Conservation (phyloP, 1,140 invertebrate genomes). For the Drosophila truncata region DNA sequence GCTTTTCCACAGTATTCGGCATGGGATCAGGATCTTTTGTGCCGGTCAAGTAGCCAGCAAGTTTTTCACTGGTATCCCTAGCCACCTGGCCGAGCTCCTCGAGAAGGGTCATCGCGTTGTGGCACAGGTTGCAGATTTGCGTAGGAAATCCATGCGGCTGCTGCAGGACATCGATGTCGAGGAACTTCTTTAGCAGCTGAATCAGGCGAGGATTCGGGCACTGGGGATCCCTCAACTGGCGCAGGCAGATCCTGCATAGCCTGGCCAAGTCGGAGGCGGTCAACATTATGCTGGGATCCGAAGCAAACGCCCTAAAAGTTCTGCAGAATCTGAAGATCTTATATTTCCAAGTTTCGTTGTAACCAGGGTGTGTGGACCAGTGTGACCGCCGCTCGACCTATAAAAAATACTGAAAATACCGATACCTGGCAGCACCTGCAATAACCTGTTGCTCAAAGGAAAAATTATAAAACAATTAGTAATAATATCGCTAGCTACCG, state of each 20-base stretch:
- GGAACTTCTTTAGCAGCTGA: slow-evolving; percentile 55
- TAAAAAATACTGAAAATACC: neutral
- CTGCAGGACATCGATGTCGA: slow-evolving; percentile 64
- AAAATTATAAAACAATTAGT: neutral
- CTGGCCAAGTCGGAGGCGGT: slow-evolving; percentile 62
- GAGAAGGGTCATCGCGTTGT: slow-evolving; percentile 67
- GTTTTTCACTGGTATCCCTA: slow-evolving; percentile 47
- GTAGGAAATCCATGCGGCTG: slow-evolving; percentile 61
- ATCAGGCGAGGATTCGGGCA: slow-evolving; percentile 33
- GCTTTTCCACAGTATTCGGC: neutral
- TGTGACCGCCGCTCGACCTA: neutral
- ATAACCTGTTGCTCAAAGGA: neutral
- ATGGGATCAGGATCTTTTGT: neutral
- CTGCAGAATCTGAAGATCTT: neutral
- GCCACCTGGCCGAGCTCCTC: slow-evolving; percentile 68
- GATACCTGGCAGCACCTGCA: neutral
- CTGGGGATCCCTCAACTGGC: slow-evolving; percentile 57
- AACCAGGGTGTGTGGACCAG: slow-evolving; percentile 12
- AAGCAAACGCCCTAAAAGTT: slow-evolving; percentile 6
- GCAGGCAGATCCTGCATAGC: slow-evolving; percentile 75
- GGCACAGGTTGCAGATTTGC: slow-evolving; percentile 68
- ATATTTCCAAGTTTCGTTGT: slow-evolving; percentile 4
- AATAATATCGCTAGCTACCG: neutral
- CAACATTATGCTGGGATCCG: slow-evolving; percentile 58
- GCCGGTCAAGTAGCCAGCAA: slow-evolving; percentile 15